Evolutionary conservation across 2,888 invertebrate genomes (phyloP).

Genomic region (Osmoderma eremita): DNA sequence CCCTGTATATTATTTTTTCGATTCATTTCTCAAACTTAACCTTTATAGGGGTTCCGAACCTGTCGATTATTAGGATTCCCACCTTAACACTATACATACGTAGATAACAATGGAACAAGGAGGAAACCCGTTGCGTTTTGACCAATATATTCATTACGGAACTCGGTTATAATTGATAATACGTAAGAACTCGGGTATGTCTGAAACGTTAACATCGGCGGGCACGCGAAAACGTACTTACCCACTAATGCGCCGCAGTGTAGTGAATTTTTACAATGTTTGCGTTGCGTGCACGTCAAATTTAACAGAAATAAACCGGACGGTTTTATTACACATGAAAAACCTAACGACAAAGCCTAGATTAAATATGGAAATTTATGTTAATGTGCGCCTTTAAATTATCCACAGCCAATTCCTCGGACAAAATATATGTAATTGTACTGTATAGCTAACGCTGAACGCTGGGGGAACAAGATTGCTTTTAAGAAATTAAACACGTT

Average conservation of each 20-base stretch:
- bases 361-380: constrained; percentile 43
- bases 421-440: constrained; percentile 14
- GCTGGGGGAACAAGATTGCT: constrained; percentile 14
- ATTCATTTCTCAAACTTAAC: too few relatives aligned
- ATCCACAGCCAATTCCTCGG: constrained; percentile 28
- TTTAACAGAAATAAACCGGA: constrained; percentile 40
- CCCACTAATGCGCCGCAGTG: constrained; percentile 14
- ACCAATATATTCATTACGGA: constrained; percentile 21
- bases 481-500: constrained; percentile 29
- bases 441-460: too few relatives aligned
- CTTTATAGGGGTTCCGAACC: too few relatives aligned
- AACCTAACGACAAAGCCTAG: constrained; percentile 41
- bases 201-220: background rate
- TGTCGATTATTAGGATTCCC: too few relatives aligned
- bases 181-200: background rate
- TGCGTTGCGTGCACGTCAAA: constrained; percentile 39
- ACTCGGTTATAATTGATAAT: constrained; percentile 25
- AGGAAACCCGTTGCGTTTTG: background rate
- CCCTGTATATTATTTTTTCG: too few relatives aligned
- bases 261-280: constrained; percentile 39
- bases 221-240: constrained; percentile 27
- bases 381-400: constrained; percentile 34
- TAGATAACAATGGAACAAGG: too few relatives aligned
- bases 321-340: constrained; percentile 39
- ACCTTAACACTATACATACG: too few relatives aligned